Base-by-base conservation (phyloP, 2,797 vertebrate species). In the Sphaeramia orbicularis region DNA sequence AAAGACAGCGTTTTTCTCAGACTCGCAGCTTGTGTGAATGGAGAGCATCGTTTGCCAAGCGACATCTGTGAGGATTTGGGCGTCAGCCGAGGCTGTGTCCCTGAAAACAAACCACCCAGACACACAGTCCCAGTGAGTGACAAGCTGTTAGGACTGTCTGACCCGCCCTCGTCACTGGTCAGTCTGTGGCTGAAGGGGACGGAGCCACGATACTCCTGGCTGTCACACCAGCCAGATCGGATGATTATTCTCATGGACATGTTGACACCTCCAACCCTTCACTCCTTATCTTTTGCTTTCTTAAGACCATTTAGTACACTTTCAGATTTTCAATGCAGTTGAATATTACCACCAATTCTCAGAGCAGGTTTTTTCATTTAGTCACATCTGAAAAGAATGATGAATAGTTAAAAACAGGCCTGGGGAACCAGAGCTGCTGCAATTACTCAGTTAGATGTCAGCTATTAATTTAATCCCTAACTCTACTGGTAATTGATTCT, bases 71-170 rank as follows among this genome's bases (percentile, higher is more conserved):
- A 49, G 59, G 65, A 56, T 71, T 59, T 75, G 63, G 60, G 57
- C 65, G 37, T 14, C 40, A 52, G 75, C 61, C 50, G 7, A 69
- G 71, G 56, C 65, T 21, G 19, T 41, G 59, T 67, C 72, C 53
- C 62, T 76, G 15, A 49, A 58, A 80, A 82, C 51, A 51, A 78
- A 56, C 62, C 60, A 57, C 35, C 58, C 69, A 58, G 65, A 60
- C 63, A 50, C 45, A 57, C 51, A 14, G 56, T 62, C 21, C 14
- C 14, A 18, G 19, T 85, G 88, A 90, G 57, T 87, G 89, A 87
- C 88, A 80, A 70, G 78, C 80, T 73, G 67, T 86, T 86, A 75
- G 67, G 60, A 89, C 84, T 88, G 86, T 88, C 86, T 73, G 67
- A 68, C 57, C 67, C 64, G 47, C 60, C 72, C 56, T 40, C 43